Evolutionary conservation across 2,888 invertebrate genomes (phyloP), one percentile per base, ranked within the genome.

Genomic region (Deilephila porcellus): DNA sequence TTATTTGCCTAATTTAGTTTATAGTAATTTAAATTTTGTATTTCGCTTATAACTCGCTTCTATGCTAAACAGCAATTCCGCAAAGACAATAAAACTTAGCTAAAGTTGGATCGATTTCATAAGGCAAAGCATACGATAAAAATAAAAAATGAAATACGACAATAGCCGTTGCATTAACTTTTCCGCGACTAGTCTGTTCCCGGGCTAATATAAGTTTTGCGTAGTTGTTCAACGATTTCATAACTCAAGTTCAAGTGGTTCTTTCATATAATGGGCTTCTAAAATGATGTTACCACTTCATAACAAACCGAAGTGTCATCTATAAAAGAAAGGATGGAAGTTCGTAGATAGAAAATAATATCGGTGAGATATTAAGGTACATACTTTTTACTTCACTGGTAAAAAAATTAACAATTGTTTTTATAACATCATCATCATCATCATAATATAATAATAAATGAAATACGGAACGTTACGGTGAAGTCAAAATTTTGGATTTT

Each of bases 191-290:
- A 4, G n/a, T 63, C 64, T 14, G 64, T 63, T 63, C 64, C 37
- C 64, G 34, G 60, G 29, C 60, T 71, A 79, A 79, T 76, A 77
- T 72, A 75, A 70, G 74, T 78, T 77, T 71, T 76, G 73, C 71
- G 73, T 74, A 75, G 75, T 73, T 73, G 74, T 77, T 74, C 77
- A 77, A 73, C 72, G 67, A 76, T 80, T 79, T 82, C 74, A 78
- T 79, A 76, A 77, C 75, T 78, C 76, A 80, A 80, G 82, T 78
- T 82, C 76, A 79, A 85, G 82, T 79, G 76, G 78, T 76, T 74
- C 78, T 81, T 81, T 76, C 74, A 71, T 78, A 76, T 80, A 77
- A 82, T 74, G 52, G 78, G 81, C 79, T 45, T 45, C 8, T 52
- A 64, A 64, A 64, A 14, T 20, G 52, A 4, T 45, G 20, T 64